These are phyloP conservation scores for Listronotus oregonensis DNA, from an alignment of 1,140 invertebrate genomes.

Conservation along the genomic window DNA sequence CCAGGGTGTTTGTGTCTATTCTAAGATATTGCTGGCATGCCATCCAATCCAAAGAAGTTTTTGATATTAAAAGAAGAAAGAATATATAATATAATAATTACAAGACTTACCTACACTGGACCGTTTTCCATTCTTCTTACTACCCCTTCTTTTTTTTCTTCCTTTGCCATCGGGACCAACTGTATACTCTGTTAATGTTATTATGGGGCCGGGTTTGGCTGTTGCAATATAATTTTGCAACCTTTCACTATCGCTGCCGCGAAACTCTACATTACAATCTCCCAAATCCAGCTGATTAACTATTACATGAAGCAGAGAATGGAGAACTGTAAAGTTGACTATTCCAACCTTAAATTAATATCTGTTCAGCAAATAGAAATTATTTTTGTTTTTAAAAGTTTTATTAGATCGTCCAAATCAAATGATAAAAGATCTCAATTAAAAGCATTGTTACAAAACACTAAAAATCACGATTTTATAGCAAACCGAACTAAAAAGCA, in stretches of 20 bases:
- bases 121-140: constrained; percentile 30
- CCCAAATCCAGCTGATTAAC: constrained; percentile 65
- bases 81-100: no score
- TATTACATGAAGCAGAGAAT: constrained; percentile 73
- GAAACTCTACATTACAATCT: constrained; percentile 64
- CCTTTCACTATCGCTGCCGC: constrained; percentile 58
- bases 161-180: constrained; percentile 38
- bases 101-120: constrained; percentile 3
- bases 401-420: no score
- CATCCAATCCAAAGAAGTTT: no score
- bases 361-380: neutral
- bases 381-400: no score
- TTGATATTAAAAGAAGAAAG: no score
- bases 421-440: no score
- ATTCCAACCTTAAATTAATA: constrained; percentile 63
- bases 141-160: constrained; percentile 30
- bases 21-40: no score
- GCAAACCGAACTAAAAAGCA: no score
- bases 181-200: constrained; percentile 42
- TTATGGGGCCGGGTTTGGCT: constrained; percentile 36
- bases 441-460: no score
- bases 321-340: constrained; percentile 79
- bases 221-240: constrained; percentile 50
- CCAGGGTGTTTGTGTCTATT: no score
- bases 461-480: no score